Conservation (phyloP, 2,113 vertebrate genomes). For the Equus quagga region DNA sequence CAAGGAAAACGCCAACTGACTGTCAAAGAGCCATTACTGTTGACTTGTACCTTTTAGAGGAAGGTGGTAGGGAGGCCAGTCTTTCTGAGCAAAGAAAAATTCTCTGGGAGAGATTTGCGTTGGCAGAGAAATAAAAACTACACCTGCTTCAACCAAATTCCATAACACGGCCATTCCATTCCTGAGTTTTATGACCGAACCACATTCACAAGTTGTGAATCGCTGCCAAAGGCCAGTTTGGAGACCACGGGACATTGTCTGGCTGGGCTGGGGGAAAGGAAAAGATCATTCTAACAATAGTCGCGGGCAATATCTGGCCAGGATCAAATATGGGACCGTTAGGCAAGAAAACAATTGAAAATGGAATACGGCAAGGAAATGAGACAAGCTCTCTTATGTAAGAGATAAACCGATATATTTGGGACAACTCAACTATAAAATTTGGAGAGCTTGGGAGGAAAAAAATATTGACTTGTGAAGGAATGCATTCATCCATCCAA, state of each 20-base stretch:
- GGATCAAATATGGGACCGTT: not conserved
- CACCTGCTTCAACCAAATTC: not conserved
- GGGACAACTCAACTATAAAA: not conserved
- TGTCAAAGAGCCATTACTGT: rapidly evolving
- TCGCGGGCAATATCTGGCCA: not conserved
- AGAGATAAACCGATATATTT: not conserved
- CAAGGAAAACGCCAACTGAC: not conserved
- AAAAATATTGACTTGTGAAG: not conserved
- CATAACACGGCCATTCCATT: not conserved
- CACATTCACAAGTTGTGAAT: not conserved
- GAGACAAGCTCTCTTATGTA: not conserved
- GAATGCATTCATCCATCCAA: not conserved
- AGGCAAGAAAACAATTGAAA: not conserved
- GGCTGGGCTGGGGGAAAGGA: not conserved
- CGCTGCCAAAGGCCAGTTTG: not conserved
- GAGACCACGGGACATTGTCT: not conserved
- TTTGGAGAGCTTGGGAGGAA: not conserved
- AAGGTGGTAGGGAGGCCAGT: not conserved
- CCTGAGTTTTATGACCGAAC: not conserved
- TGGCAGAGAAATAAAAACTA: not conserved
- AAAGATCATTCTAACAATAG: not conserved
- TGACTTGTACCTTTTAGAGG: not conserved
- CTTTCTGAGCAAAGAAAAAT: not conserved
- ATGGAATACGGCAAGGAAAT: not conserved
- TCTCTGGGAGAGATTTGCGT: not conserved